phyloP scores from a whole-genome alignment of 2,888 invertebrate genomes.

The Spilosoma lubricipeda region DNA sequence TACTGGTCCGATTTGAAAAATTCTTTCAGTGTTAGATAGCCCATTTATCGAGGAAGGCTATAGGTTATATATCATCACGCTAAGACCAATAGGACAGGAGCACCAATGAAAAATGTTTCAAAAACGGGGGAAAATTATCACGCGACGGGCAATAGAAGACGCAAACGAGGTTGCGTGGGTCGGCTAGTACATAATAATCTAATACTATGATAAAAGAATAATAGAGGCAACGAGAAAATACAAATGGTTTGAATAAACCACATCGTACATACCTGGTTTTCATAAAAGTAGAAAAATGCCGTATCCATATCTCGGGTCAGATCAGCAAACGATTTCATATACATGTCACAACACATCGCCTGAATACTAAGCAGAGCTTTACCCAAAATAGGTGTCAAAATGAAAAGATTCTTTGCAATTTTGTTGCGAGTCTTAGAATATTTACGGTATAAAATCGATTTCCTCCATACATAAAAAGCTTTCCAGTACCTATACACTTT shows the following conservation, averaged over 20 bases:
- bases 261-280: conserved; percentile 85
- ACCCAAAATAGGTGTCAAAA: conserved; percentile 90
- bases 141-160: too few relatives aligned
- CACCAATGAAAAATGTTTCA: too few relatives aligned
- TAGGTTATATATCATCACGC: too few relatives aligned
- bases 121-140: too few relatives aligned
- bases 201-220: background rate
- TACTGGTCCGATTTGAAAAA: too few relatives aligned
- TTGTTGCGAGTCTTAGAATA: conserved; percentile 85
- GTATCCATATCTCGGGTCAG: conserved; percentile 79
- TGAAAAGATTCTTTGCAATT: conserved; percentile 90
- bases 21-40: too few relatives aligned
- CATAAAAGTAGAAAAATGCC: conserved; percentile 89
- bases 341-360: conserved; percentile 88
- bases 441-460: conserved; percentile 90
- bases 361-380: conserved; percentile 90
- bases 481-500: conserved; percentile 91
- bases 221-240: background rate
- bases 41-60: too few relatives aligned
- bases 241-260: background rate
- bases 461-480: conserved; percentile 93
- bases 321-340: conserved; percentile 88
- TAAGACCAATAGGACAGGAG: too few relatives aligned
- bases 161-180: too few relatives aligned
- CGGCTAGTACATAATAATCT: background rate